Conservation (phyloP, 2,797 vertebrate genomes). For the Pelodytes ibericus region DNA sequence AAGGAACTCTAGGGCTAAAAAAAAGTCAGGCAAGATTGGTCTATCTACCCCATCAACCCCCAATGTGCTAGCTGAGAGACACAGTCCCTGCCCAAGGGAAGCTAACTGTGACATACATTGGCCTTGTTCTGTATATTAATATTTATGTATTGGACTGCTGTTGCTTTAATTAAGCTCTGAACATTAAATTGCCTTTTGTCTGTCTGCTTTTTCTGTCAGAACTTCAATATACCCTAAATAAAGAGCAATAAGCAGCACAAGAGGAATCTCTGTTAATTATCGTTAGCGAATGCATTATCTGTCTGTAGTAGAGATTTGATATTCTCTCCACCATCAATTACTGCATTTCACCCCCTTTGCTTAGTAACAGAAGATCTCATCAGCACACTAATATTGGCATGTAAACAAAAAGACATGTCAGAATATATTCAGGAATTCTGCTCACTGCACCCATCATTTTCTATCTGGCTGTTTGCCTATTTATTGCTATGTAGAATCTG, state of each 20-base stretch:
- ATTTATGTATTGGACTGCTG: not conserved
- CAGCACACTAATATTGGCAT: not conserved
- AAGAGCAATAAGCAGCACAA: not conserved
- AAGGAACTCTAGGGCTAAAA: conserved; percentile 2
- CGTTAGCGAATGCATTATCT: not conserved
- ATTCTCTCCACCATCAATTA: not conserved
- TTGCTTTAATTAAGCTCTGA: not conserved
- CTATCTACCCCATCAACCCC: not conserved
- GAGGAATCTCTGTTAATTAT: not conserved
- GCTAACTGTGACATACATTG: conserved; percentile 10
- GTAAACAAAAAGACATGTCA: not conserved
- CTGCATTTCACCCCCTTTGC: not conserved
- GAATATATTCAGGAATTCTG: no score
- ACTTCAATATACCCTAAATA: not conserved
- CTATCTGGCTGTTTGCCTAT: no score
- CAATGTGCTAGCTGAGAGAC: not conserved
- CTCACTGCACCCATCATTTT: no score
- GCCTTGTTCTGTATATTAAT: not conserved
- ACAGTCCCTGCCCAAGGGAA: not conserved
- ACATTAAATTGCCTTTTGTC: not conserved
- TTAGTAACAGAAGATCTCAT: not conserved
- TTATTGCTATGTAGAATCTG: no score
- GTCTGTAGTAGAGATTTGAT: not conserved
- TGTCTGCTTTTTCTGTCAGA: no score
- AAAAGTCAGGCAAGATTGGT: not conserved